Conservation (phyloP, 2,113 vertebrate genomes). For the Piprites chloris region DNA sequence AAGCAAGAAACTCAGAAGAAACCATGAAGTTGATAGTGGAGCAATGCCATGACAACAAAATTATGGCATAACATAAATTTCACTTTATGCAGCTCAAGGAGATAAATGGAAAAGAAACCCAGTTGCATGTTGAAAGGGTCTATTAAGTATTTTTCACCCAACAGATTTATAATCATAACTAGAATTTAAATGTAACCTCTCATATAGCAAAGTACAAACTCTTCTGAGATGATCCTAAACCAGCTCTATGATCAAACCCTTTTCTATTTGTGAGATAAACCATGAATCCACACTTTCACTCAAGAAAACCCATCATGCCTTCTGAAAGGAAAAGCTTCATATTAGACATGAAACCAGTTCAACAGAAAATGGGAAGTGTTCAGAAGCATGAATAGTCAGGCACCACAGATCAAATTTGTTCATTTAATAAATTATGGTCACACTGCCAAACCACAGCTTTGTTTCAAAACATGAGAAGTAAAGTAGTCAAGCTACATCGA, state of each 20-base stretch:
- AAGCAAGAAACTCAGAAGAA: not conserved
- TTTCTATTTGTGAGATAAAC: not conserved
- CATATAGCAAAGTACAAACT: not conserved
- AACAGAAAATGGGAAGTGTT: not conserved
- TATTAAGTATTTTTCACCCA: not conserved
- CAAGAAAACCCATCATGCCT: not conserved
- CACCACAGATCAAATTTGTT: not conserved
- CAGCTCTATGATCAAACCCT: not conserved
- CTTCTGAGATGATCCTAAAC: not conserved
- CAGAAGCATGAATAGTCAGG: not conserved
- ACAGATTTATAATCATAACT: not conserved
- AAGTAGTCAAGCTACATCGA: not conserved
- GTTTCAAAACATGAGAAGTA: not conserved
- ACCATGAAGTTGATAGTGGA: not conserved
- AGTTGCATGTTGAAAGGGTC: not conserved
- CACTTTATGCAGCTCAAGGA: not conserved
- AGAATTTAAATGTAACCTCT: not conserved
- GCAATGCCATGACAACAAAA: not conserved
- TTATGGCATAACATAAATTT: not conserved
- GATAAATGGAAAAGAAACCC: not conserved
- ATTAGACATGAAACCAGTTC: not conserved
- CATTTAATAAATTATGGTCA: not conserved
- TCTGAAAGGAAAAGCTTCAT: not conserved
- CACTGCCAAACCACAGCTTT: not conserved
- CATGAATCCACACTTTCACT: not conserved